Conservation (phyloP, 2,797 vertebrate species). For the Acrossocheilus fasciatus region DNA sequence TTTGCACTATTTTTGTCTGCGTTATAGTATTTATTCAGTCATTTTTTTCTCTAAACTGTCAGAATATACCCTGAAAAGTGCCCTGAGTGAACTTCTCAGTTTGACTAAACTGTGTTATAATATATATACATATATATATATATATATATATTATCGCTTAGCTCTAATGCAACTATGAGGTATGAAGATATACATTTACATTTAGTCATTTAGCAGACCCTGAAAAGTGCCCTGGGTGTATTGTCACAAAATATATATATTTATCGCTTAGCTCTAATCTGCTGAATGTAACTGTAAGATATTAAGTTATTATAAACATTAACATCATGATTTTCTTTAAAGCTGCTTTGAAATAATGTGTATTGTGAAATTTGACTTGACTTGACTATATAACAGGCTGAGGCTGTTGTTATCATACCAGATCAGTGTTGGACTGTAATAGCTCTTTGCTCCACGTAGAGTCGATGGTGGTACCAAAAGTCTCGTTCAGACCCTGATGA, state of each 20-base stretch:
- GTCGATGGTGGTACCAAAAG: slow-evolving; percentile 57
- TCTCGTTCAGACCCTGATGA: slow-evolving; percentile 62
- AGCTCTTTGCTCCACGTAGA: slow-evolving; percentile 75
- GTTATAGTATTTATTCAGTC: not conserved
- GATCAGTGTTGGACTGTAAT: slow-evolving; percentile 77
- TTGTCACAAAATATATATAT: too few species aligned
- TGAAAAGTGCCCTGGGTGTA: too few species aligned
- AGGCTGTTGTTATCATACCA: slow-evolving; percentile 66
- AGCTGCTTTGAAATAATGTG: not conserved
- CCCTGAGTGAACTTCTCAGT: not conserved
- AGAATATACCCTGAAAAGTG: not conserved
- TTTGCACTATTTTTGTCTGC: not conserved
- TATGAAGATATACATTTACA: too few species aligned
- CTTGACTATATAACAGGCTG: not conserved
- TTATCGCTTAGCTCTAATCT: too few species aligned
- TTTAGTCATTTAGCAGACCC: too few species aligned
- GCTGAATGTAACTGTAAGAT: not conserved
- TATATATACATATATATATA: too few species aligned
- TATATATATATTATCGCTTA: too few species aligned
- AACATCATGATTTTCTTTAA: too few species aligned
- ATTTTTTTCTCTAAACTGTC: not conserved
- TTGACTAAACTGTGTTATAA: not conserved
- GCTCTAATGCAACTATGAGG: too few species aligned
- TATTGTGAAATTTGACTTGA: not conserved
- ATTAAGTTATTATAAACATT: not conserved